A percentile compares a stretch with the other conserved stretches of the same genome.
Conservation (phyloP, 2,797 vertebrate genomes). For the Octomys mimax region DNA sequence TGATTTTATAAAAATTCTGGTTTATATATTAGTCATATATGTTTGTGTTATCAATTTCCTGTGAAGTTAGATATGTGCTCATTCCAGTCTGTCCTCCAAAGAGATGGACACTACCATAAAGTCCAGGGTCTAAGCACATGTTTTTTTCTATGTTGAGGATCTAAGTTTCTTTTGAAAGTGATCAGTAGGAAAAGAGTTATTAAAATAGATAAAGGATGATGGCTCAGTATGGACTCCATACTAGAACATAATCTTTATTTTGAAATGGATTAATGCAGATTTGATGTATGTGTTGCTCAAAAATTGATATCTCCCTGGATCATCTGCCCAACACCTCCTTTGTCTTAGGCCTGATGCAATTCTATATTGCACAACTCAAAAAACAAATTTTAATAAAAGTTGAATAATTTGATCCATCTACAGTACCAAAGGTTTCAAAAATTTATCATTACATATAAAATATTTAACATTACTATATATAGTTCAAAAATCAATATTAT, state of each 20-base stretch:
- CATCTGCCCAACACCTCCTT: rapidly evolving
- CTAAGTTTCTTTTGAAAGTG: rapidly evolving
- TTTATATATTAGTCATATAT: background rate
- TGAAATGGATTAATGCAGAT: too few relatives aligned
- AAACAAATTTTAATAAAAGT: background rate
- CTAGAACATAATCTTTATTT: too few relatives aligned
- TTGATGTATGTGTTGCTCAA: too few relatives aligned
- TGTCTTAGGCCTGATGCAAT: background rate
- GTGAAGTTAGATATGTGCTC: background rate
- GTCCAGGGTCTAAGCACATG: too few relatives aligned
- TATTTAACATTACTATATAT: background rate
- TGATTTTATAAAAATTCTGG: background rate
- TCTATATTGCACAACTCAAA: background rate
- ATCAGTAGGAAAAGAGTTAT: background rate
- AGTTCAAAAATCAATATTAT: background rate
- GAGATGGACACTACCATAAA: background rate
- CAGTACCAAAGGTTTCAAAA: background rate
- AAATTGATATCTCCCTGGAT: background rate
- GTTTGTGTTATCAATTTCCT: background rate
- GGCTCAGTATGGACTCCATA: background rate
- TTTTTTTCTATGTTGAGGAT: background rate
- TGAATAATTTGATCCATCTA: background rate
- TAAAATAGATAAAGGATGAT: background rate
- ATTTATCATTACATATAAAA: background rate
- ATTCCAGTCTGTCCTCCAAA: background rate